Evolutionary conservation across 2,113 vertebrate species (phyloP), one percentile per base, ranked within the genome.

Genomic region (Verasper variegatus): DNA sequence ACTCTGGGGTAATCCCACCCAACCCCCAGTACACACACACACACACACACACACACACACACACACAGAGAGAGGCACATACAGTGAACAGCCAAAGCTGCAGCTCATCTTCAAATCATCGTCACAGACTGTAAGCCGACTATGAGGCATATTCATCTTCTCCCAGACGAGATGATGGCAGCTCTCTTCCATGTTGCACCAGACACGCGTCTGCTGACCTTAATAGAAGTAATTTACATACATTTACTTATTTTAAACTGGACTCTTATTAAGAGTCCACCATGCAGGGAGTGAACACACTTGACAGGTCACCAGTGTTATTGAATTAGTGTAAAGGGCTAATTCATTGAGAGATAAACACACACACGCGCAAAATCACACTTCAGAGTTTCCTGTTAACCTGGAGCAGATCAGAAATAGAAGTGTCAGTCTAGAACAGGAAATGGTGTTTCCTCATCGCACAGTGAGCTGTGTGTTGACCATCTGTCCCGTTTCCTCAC

Each of bases 71-170:
- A 71, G 71, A 76, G 56, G 69, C 71, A 80, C 47, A 31, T 70
- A 64, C 59, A 17, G 35, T 57, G 73, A 54, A 71, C 76, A 58
- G 81, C 61, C n/a, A 76, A 82, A 88, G 80, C 47, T 51, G 47
- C 82, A 55, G 89, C 84, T 86, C 78, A 82, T 88, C 80, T 85
- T 86, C 75, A 83, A 8, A 70, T 69, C 68, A 63, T 26, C 20
- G 57, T 31, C 4, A 1, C 74, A 77, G 59, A 77, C 79, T 74
- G 70, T 54, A 67, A 63, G 23, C 75, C 67, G 27, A 57, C 70
- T 84, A 71, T 82, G 68, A 5, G 1, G 8, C 26, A 10, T 59
- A 62, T 61, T 75, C 31, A 40, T 49, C 55, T 52, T 51, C 57
- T 52, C 70, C 64, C 57, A 26, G 47, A 65, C n/a, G 20, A 2